Percentiles rank a stretch among this genome's conserved stretches.
Evolutionary conservation across 2,797 vertebrate species (phyloP).

Genomic region (Spatula clypeata): DNA sequence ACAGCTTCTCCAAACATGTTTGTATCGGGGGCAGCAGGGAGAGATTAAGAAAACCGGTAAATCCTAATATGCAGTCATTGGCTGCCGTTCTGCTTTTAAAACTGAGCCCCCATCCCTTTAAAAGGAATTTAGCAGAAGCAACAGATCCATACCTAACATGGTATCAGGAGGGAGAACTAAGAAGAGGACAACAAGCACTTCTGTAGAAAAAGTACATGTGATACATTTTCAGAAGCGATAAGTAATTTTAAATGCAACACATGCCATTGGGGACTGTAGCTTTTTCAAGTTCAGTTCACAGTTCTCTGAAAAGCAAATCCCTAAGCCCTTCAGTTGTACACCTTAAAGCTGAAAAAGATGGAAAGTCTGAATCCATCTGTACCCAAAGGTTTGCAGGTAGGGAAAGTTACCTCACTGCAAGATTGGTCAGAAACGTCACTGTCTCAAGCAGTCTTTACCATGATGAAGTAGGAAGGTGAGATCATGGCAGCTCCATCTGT

Average conservation of each 20-base stretch:
- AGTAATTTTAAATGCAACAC: background rate
- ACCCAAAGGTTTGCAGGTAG: background rate
- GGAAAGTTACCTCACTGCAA: background rate
- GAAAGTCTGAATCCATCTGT: background rate
- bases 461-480: background rate
- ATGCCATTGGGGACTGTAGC: background rate
- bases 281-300: background rate
- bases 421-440: background rate
- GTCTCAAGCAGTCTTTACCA: background rate
- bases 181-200: background rate
- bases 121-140: background rate
- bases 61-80: background rate
- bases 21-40: accelerated
- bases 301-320: background rate
- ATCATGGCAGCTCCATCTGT: background rate
- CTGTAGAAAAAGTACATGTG: background rate
- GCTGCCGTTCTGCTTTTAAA: background rate
- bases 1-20: background rate
- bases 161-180: background rate
- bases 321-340: background rate
- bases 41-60: background rate
- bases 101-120: background rate
- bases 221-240: background rate
- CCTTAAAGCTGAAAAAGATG: background rate
- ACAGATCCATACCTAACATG: accelerated